Evolutionary conservation across 2,113 vertebrate genomes (phyloP).

Genomic region (Craseonycteris thonglongyai): DNA sequence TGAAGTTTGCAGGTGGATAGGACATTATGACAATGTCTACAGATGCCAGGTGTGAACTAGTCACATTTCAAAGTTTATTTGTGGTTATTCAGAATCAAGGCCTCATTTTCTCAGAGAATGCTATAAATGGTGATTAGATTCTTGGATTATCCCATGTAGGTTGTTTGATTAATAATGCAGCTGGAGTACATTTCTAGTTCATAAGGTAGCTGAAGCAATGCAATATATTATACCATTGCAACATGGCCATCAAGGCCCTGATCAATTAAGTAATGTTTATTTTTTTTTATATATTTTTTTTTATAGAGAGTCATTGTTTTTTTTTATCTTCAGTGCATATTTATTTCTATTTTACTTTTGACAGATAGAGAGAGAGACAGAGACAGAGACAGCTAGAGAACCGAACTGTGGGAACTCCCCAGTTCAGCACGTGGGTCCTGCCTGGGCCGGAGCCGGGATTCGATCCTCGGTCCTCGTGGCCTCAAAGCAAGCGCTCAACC

Average conservation of each 20-base stretch:
- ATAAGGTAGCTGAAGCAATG: background rate
- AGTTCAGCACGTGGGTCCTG: too few species aligned
- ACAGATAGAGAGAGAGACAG: too few species aligned
- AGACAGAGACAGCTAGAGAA: too few species aligned
- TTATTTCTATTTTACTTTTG: too few species aligned
- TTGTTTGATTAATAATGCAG: background rate
- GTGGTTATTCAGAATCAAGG: slow-evolving; percentile 4
- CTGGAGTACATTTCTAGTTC: background rate
- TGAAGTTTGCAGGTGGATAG: background rate
- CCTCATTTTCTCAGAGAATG: background rate
- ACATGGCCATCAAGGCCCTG: background rate
- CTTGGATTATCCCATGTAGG: background rate
- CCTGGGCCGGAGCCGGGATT: too few species aligned
- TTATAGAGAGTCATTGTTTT: too few species aligned
- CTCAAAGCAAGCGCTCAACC: too few species aligned
- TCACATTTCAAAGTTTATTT: background rate
- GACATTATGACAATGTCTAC: background rate
- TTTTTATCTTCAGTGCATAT: too few species aligned
- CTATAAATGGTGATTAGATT: background rate
- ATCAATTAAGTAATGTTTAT: background rate
- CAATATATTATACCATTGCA: background rate
- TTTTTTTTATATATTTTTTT: too few species aligned
- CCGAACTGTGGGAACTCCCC: too few species aligned
- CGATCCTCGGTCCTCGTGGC: too few species aligned
- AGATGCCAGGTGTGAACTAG: background rate